Percentiles rank a stretch among this genome's conserved stretches.
Conservation (phyloP, 2,797 vertebrate species). For the Xyrichtys novacula region DNA sequence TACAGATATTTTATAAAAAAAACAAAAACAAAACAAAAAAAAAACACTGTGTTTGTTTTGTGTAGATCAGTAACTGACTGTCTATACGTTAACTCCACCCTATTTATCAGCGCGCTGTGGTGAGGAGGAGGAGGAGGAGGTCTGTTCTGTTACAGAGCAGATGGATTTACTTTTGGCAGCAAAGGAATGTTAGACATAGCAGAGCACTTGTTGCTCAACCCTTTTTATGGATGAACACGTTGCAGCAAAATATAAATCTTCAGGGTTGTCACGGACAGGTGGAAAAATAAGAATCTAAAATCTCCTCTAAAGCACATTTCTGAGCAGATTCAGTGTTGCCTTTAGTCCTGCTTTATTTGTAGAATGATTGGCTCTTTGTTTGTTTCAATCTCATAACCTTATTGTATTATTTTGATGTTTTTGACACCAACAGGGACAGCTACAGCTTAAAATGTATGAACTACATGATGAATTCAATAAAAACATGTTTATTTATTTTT, state of each 20-base stretch:
- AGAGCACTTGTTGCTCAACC: background rate
- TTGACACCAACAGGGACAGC: too few relatives aligned
- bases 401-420: too few relatives aligned
- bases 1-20: too few relatives aligned
- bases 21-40: too few relatives aligned
- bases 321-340: background rate
- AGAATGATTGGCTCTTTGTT: background rate
- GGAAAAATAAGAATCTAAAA: too few relatives aligned
- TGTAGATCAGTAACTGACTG: background rate
- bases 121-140: conserved; percentile 11
- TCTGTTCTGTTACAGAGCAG: conserved; percentile 28
- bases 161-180: conserved; percentile 43
- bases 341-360: background rate
- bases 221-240: conserved; percentile 6
- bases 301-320: too few relatives aligned
- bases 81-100: conserved; percentile 68
- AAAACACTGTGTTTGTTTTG: conserved; percentile 2
- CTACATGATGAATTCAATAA: too few relatives aligned
- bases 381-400: background rate
- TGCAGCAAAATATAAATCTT: conserved; percentile 4
- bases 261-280: background rate
- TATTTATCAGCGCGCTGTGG: conserved; percentile 61
- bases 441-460: too few relatives aligned
- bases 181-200: conserved; percentile 35
- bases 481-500: too few relatives aligned